These are phyloP conservation scores for Hydrotaea diabolus DNA, from an alignment of 2,888 invertebrate species.

Conservation along the genomic window DNA sequence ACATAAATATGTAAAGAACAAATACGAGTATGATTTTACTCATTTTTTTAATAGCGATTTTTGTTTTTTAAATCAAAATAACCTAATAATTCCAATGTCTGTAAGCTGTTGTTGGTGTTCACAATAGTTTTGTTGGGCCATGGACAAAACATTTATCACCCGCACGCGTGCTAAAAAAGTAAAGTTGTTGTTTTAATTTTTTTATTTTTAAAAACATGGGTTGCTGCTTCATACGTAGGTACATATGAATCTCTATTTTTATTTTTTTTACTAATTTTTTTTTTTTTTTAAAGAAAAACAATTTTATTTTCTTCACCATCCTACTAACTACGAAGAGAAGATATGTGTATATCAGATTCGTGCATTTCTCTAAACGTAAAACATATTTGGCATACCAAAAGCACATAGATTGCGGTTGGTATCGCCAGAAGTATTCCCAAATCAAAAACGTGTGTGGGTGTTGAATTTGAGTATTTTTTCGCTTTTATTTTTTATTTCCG, in stretches of 20 bases:
- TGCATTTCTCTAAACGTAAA: conserved; percentile 44
- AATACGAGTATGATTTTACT: no score
- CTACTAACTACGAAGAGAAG: conserved; percentile 12
- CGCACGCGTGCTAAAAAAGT: not conserved
- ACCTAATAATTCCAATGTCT: no score
- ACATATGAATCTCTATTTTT: not conserved
- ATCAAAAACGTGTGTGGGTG: conserved; percentile 49
- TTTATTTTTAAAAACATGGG: conserved; percentile 48
- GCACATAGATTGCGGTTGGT: conserved; percentile 8
- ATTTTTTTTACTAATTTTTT: not conserved
- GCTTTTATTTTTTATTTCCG: conserved; percentile 29
- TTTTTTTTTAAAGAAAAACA: not conserved
- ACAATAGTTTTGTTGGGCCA: not conserved
- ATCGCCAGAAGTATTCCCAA: not conserved
- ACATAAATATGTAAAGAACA: no score
- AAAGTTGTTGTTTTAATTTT: conserved; percentile 9
- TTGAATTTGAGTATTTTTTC: conserved; percentile 28
- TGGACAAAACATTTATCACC: not conserved
- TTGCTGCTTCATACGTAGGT: not conserved
- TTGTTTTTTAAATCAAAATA: no score
- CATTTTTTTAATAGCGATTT: no score
- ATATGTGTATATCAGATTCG: conserved; percentile 38
- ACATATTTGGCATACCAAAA: conserved; percentile 61
- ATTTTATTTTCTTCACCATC: not conserved
- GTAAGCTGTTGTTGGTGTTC: no score